Conservation (phyloP, 2,888 invertebrate genomes). For the Mythimna impura region DNA sequence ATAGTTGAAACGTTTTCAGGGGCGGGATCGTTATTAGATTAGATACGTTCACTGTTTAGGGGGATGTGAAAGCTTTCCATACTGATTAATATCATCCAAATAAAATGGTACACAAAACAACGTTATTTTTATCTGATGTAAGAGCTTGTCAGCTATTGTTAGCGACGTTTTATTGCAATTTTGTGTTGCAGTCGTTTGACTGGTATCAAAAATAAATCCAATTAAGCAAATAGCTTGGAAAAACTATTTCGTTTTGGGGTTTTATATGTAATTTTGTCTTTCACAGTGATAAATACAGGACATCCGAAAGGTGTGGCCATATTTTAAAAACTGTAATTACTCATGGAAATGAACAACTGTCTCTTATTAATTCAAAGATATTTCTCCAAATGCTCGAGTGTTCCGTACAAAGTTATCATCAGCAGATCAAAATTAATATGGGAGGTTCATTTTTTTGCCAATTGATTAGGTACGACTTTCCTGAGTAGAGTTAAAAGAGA, state of each 20-base stretch:
- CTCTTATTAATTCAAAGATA: too few species aligned
- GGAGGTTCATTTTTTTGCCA: too few species aligned
- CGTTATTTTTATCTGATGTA: slow-evolving; percentile 60
- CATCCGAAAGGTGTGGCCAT: too few species aligned
- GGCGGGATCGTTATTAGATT: slow-evolving; percentile 84
- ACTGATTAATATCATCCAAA: slow-evolving; percentile 75
- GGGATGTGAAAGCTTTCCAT: slow-evolving; percentile 81
- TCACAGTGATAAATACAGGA: too few species aligned
- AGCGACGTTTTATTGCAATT: not conserved
- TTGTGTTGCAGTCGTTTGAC: not conserved
- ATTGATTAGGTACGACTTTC: too few species aligned
- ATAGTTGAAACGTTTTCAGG: slow-evolving; percentile 81
- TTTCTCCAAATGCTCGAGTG: too few species aligned
- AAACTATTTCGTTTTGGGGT: not conserved
- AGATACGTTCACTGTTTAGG: slow-evolving; percentile 76
- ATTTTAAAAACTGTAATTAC: too few species aligned
- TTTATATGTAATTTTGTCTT: not conserved
- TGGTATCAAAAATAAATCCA: not conserved
- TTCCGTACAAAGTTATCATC: too few species aligned
- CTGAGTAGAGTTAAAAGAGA: too few species aligned
- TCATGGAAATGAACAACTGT: too few species aligned
- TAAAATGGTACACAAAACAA: slow-evolving; percentile 64
- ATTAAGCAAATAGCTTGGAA: not conserved
- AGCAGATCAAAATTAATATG: too few species aligned
- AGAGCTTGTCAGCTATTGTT: slow-evolving; percentile 54